Evolutionary conservation across 2,797 vertebrate genomes (phyloP).

Genomic region (Anas bahamensis): DNA sequence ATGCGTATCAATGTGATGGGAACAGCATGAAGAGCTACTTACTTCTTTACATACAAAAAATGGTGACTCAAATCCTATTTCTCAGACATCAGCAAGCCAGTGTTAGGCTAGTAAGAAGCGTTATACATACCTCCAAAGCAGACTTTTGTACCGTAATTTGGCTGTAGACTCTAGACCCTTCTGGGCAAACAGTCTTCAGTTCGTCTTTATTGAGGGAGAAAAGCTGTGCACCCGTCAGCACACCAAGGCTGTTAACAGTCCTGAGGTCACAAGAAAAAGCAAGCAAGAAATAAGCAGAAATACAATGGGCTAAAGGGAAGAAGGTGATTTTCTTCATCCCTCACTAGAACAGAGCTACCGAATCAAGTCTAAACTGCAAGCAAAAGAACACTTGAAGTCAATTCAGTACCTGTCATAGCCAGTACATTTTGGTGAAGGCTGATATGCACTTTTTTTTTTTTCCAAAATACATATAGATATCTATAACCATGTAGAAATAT

Average conservation of each 20-base stretch:
- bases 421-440: not conserved
- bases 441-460: not conserved
- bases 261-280: conserved; percentile 67
- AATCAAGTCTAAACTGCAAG: not conserved
- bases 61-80: not conserved
- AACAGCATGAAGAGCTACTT: not conserved
- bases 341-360: not conserved
- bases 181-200: conserved; percentile 92
- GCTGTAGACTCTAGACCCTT: conserved; percentile 92
- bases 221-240: conserved; percentile 94
- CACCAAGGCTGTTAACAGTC: conserved; percentile 93
- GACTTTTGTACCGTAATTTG: conserved; percentile 96
- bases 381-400: not conserved
- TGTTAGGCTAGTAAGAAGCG: not conserved
- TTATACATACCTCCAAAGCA: conserved; percentile 87
- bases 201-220: conserved; percentile 99
- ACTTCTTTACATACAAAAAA: not conserved
- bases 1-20: accelerated
- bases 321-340: not conserved
- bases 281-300: not conserved
- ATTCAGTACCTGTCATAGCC: not conserved
- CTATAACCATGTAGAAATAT: not conserved
- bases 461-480: not conserved
- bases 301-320: not conserved
- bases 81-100: not conserved